Evolutionary conservation across 2,888 invertebrate genomes (phyloP).

Genomic region (Diloba caeruleocephala): DNA sequence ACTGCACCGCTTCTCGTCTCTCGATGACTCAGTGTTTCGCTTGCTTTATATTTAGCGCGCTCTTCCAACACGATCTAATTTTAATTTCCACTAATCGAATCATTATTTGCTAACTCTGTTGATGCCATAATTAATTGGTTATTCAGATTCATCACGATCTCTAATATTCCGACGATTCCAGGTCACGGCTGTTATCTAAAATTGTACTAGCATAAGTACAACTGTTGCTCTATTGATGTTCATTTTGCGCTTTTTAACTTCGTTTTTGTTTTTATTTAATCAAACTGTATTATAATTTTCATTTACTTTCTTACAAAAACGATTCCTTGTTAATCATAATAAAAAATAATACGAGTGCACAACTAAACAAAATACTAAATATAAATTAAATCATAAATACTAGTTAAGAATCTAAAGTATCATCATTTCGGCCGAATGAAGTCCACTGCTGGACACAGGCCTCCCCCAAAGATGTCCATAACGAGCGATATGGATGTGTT

Average conservation of each 20-base stretch:
- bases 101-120: slow-evolving; percentile 65
- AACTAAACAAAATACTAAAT: too few species aligned
- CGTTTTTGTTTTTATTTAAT: slow-evolving; percentile 28
- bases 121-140: slow-evolving; percentile 52
- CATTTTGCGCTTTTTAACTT: slow-evolving; percentile 23
- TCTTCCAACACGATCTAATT: slow-evolving; percentile 73
- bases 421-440: too few species aligned
- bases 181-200: slow-evolving; percentile 32
- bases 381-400: too few species aligned
- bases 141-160: slow-evolving; percentile 48
- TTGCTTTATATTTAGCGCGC: slow-evolving; percentile 83
- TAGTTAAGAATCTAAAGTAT: too few species aligned
- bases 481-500: too few species aligned
- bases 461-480: too few species aligned
- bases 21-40: slow-evolving; percentile 79
- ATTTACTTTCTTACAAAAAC: not conserved
- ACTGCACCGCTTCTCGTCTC: slow-evolving; percentile 77
- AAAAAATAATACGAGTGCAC: too few species aligned
- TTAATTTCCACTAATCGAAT: slow-evolving; percentile 78
- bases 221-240: slow-evolving; percentile 12
- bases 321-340: not conserved
- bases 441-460: too few species aligned
- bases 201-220: not conserved
- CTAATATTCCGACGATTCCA: slow-evolving; percentile 26
- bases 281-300: slow-evolving; percentile 7